Percentiles rank a stretch among this genome's conserved stretches.
Conservation (phyloP, 2,113 vertebrate genomes). For the Eira barbara region DNA sequence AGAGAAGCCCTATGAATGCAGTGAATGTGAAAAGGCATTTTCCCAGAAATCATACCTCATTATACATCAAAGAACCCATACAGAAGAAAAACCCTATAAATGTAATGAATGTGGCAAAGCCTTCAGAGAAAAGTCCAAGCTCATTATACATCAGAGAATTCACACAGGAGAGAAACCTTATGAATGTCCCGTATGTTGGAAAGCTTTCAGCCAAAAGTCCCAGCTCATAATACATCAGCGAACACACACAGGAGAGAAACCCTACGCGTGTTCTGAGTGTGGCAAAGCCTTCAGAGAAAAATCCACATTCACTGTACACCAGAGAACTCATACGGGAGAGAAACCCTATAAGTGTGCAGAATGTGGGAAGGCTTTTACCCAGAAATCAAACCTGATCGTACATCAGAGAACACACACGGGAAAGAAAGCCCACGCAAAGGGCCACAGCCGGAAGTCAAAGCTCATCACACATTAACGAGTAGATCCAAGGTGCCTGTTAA, state of each 20-base stretch:
- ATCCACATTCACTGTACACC: constrained; percentile 78
- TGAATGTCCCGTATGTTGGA: constrained; percentile 77
- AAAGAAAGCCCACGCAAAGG: constrained; percentile 62
- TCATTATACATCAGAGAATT: constrained; percentile 73
- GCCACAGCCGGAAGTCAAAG: constrained; percentile 52
- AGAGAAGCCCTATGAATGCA: constrained; percentile 79
- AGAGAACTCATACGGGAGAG: constrained; percentile 79
- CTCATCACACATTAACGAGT: constrained; percentile 20
- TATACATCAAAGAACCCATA: constrained; percentile 84
- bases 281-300: constrained; percentile 78
- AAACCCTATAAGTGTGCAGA: constrained; percentile 76
- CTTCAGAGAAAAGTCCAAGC: constrained; percentile 72
- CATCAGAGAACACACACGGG: constrained; percentile 79
- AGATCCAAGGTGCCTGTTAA: background rate
- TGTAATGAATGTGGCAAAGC: constrained; percentile 76
- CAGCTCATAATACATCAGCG: constrained; percentile 79
- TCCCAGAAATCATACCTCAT: constrained; percentile 89
- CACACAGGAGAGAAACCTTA: constrained; percentile 76
- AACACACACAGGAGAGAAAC: constrained; percentile 80
- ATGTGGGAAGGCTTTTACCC: constrained; percentile 79
- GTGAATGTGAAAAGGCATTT: constrained; percentile 90
- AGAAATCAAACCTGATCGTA: constrained; percentile 76
- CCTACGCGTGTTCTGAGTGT: constrained; percentile 74
- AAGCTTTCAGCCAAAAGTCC: constrained; percentile 80
- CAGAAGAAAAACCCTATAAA: constrained; percentile 73